phyloP scores from a whole-genome alignment of 1,140 invertebrate genomes.

The Bursaphelenchus mucronatus region DNA sequence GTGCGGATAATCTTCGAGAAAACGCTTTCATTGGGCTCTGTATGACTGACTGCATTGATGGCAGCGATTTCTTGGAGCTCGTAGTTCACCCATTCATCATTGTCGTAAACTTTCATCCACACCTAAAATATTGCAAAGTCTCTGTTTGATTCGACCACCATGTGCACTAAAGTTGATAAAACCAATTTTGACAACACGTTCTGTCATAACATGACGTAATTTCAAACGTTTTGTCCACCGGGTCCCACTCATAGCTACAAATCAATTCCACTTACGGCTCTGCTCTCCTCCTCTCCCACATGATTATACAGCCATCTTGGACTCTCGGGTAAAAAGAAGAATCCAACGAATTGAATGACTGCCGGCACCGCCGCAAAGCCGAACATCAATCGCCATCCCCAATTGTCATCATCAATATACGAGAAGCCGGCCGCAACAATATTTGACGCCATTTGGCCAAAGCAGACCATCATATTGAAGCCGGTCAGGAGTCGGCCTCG shows the following conservation, averaged over 20 bases:
- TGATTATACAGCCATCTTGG: conserved; percentile 66
- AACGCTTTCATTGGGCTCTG: conserved; percentile 40
- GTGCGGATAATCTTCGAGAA: conserved; percentile 63
- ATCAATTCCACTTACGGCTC: conserved; percentile 47
- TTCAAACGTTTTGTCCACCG: too few species aligned
- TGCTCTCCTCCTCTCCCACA: conserved; percentile 62
- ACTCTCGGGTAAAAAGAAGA: conserved; percentile 68
- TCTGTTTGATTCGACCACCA: not conserved
- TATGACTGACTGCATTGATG: conserved; percentile 7
- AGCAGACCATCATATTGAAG: conserved; percentile 67
- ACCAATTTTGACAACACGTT: too few species aligned
- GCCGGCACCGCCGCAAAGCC: conserved; percentile 67
- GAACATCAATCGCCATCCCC: conserved; percentile 67
- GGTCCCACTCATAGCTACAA: not conserved
- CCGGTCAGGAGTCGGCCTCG: conserved; percentile 61
- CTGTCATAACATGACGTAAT: too few species aligned
- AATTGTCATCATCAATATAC: conserved; percentile 56
- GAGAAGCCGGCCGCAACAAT: conserved; percentile 66
- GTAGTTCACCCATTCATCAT: conserved; percentile 49
- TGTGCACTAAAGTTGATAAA: not conserved
- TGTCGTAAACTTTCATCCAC: conserved; percentile 55
- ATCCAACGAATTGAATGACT: conserved; percentile 67
- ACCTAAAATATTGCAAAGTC: conserved; percentile 20
- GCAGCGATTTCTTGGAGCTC: conserved; percentile 47
- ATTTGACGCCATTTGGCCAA: conserved; percentile 66